Base-by-base conservation (phyloP, 1,140 invertebrate species). In the Aphelinus certus region DNA sequence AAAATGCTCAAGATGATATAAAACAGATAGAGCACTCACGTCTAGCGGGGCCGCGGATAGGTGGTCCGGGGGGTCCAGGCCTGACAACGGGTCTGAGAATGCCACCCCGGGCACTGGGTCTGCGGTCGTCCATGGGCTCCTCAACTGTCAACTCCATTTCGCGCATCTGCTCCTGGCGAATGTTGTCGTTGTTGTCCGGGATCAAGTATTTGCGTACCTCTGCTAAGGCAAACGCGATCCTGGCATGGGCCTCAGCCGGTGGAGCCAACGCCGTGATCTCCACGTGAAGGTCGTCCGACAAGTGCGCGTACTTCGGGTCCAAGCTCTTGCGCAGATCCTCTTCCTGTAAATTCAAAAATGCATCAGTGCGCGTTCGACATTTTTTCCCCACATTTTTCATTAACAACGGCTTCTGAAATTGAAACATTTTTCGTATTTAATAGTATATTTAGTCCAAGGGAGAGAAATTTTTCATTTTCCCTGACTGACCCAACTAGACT, bases 201-300 rank as follows among this genome's bases (percentile, higher is more conserved):
- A 92, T 90, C 7, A 93, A 83, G 80, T 92, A 93, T 77, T 93
- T 93, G 64, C 92, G 89, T 10, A 92, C 88, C 85, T 96, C 96
- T 1, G 94, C 92, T 4, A 98, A 88, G 26, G 96, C 96, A 81
- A 95, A 96, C 0, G 96, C 94, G 42, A 98, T 94, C 70, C 97
- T 90, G 26, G 95, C 94, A 85, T 98, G 96, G 1, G 95, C 96
- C 84, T 98, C 96, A 0, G 95, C 93, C 0, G 96, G 95, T 10
- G 96, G 93, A 4, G 95, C 96, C 73, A 95, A 90, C 9, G 96
- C 95, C 58, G 94, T 94, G 72, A 98, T 95, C 85, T 98, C 95
- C 0, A 99, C 95, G 84, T 98, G 97, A 3, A 99, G 90, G 78
- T 98, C 96, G 78, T 98, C 97, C 69, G 92, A 92, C 9, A 98